phyloP scores from a whole-genome alignment of 2,113 vertebrate genomes.

The Callionymus lyra region DNA sequence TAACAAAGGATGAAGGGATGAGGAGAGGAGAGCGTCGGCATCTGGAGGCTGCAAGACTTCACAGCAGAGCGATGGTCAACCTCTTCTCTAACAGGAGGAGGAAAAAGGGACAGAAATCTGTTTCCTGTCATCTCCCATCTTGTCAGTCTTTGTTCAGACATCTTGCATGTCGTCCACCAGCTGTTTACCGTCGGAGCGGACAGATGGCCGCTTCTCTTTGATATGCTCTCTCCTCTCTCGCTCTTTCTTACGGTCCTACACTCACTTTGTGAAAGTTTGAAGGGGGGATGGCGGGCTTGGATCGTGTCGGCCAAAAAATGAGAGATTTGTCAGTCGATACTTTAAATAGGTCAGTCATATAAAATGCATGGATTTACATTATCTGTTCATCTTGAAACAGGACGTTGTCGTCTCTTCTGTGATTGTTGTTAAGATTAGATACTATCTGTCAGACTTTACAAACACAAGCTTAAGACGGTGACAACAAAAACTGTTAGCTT shows the following conservation, averaged over 20 bases:
- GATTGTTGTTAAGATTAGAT: slow-evolving; percentile 11
- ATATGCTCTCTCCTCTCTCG: slow-evolving; percentile 49
- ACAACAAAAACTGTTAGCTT: slow-evolving; percentile 74
- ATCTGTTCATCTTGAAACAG: no score
- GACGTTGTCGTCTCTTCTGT: no score
- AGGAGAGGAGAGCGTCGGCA: slow-evolving; percentile 70
- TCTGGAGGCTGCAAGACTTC: slow-evolving; percentile 82
- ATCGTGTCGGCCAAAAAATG: no score
- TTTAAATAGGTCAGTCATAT: no score
- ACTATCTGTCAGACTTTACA: slow-evolving; percentile 46
- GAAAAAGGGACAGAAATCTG: slow-evolving; percentile 80
- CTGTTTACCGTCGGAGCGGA: slow-evolving; percentile 75
- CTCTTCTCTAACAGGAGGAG: slow-evolving; percentile 56
- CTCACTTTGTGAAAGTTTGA: slow-evolving; percentile 38
- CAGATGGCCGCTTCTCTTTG: slow-evolving; percentile 89
- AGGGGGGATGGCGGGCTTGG: neutral
- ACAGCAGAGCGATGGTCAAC: slow-evolving; percentile 67
- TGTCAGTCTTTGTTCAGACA: slow-evolving; percentile 87
- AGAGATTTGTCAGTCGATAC: no score
- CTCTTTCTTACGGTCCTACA: slow-evolving; percentile 18
- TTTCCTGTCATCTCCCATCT: slow-evolving; percentile 95
- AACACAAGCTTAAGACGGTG: slow-evolving; percentile 57
- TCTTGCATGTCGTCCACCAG: slow-evolving; percentile 84
- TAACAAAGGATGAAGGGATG: slow-evolving; percentile 5
- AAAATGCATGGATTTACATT: no score